These are phyloP conservation scores for Diadumene lineata DNA, from an alignment of 92 coral and sea anemone genomes.

Conservation along the genomic window DNA sequence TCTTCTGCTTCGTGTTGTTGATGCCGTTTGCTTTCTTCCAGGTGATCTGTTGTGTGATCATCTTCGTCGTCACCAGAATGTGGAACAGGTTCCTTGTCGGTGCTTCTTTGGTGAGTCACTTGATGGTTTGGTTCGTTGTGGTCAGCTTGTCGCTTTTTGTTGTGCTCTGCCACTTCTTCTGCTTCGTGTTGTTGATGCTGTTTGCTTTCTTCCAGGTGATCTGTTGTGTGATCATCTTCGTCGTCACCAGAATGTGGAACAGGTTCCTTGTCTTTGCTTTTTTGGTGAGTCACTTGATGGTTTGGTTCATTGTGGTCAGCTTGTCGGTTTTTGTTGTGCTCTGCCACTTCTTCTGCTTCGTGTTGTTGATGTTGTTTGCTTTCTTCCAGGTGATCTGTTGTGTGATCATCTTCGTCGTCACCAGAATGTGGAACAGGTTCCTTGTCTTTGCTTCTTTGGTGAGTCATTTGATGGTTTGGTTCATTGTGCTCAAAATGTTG, in stretches of 20 bases:
- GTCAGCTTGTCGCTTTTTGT: not conserved
- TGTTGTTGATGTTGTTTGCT: not conserved
- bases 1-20: slow-evolving; percentile 19
- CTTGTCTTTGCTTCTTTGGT: not conserved
- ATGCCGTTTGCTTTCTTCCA: not conserved
- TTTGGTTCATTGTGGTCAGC: not conserved
- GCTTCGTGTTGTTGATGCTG: slow-evolving; percentile 12
- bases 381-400: not conserved
- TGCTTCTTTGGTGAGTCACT: not conserved
- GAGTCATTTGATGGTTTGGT: not conserved
- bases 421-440: slow-evolving; percentile 1
- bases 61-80: slow-evolving; percentile 3
- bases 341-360: slow-evolving; percentile 3
- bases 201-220: not conserved
- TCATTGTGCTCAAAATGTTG: not conserved
- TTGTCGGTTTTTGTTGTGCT: not conserved
- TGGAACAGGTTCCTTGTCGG: not conserved
- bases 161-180: not conserved
- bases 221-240: not conserved
- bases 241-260: not conserved
- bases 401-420: slow-evolving; percentile 5
- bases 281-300: not conserved
- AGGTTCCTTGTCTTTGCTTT: not conserved
- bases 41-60: not conserved
- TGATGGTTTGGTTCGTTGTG: not conserved